A percentile compares a stretch with the other conserved stretches of the same genome.
phyloP scores from a whole-genome alignment of 2,113 vertebrate species.

The Clupea harengus region DNA sequence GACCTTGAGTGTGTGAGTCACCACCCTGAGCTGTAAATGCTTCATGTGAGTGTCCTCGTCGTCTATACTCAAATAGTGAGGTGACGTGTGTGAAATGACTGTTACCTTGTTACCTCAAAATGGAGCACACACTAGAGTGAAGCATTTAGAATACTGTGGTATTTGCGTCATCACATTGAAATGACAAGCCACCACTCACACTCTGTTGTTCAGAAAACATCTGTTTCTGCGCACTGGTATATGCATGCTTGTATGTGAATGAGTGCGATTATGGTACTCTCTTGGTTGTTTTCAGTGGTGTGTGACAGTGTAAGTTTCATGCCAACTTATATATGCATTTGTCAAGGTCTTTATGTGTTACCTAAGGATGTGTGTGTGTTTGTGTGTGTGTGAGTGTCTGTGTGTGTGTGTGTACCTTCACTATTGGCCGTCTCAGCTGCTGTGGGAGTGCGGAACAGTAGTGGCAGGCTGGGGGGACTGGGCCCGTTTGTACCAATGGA shows the following conservation, averaged over 20 bases:
- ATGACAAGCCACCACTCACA: background rate
- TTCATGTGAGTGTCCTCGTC: background rate
- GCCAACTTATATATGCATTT: too few species aligned
- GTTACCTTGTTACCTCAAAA: constrained; percentile 1
- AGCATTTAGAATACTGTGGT: background rate
- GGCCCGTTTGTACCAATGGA: constrained; percentile 88
- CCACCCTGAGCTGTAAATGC: background rate
- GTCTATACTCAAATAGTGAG: background rate
- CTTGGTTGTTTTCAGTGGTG: too few species aligned
- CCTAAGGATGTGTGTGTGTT: background rate
- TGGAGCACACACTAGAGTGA: background rate
- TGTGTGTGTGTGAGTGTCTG: background rate
- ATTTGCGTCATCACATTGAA: background rate
- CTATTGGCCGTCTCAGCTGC: constrained; percentile 91
- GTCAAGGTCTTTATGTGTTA: too few species aligned
- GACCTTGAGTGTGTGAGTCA: background rate
- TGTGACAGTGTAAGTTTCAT: too few species aligned
- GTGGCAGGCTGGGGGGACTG: constrained; percentile 87
- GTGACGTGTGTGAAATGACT: background rate
- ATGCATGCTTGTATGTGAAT: background rate
- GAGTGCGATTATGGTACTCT: too few species aligned
- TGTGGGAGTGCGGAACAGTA: constrained; percentile 88
- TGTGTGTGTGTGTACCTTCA: constrained; percentile 74
- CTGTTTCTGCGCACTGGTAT: background rate
- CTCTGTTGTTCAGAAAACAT: background rate